phyloP scores from a whole-genome alignment of 2,113 vertebrate species.

The Chauna torquata region DNA sequence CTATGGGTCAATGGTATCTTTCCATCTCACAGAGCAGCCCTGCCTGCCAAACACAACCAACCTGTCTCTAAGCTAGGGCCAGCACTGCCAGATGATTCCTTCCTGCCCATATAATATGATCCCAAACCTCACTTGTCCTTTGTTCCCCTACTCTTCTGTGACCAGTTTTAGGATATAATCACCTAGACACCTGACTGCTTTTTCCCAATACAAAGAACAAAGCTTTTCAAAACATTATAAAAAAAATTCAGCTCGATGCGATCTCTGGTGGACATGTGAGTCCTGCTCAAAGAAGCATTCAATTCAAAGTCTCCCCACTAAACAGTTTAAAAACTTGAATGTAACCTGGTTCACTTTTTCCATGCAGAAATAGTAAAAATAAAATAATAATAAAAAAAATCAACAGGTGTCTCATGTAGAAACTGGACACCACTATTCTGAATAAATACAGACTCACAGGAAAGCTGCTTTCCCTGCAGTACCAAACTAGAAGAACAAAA shows the following conservation, averaged over 20 bases:
- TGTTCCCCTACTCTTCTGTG: not conserved
- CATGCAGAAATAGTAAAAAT: not conserved
- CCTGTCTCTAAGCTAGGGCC: too few relatives aligned
- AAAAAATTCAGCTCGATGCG: not conserved
- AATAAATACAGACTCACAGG: not conserved
- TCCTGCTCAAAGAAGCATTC: not conserved
- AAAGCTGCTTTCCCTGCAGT: not conserved
- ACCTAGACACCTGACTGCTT: not conserved
- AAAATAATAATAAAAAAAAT: not conserved
- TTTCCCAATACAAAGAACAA: not conserved
- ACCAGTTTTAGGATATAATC: not conserved
- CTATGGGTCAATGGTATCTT: not conserved
- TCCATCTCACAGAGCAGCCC: not conserved
- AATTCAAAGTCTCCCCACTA: not conserved
- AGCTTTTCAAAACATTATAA: not conserved
- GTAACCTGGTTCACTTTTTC: not conserved
- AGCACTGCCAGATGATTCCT: too few relatives aligned
- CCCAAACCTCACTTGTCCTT: not conserved
- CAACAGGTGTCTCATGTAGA: not conserved
- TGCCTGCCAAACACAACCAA: not conserved
- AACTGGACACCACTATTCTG: not conserved
- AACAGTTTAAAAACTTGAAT: not conserved
- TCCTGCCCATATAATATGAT: too few relatives aligned
- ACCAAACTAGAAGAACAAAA: not conserved
- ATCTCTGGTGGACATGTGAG: not conserved